A percentile compares a stretch with the other conserved stretches of the same genome.
These are phyloP conservation scores for Actinernus sp. DNA, from an alignment of 92 coral and sea anemone species.

Conservation along the genomic window DNA sequence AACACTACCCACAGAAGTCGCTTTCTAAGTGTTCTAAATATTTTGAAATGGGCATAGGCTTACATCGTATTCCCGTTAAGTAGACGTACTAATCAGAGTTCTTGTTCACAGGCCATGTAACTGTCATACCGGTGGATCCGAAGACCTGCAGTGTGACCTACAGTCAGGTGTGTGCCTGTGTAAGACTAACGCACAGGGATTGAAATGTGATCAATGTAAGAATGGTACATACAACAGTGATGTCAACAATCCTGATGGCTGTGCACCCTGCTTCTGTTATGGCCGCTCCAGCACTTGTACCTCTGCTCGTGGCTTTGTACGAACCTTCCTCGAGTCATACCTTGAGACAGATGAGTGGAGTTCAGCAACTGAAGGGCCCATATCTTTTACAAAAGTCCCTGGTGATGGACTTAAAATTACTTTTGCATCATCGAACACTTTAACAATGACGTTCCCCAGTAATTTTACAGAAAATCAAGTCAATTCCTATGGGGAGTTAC, in stretches of 20 bases:
- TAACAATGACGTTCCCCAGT: constrained; percentile 5
- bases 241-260: constrained; percentile 84
- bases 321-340: constrained; percentile 12
- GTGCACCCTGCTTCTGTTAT: constrained; percentile 93
- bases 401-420: neutral
- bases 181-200: constrained; percentile 81
- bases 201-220: constrained; percentile 75
- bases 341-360: neutral
- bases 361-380: neutral
- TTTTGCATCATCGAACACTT: constrained; percentile 2
- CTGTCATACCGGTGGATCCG: constrained; percentile 89
- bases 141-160: constrained; percentile 73
- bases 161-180: constrained; percentile 83
- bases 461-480: constrained; percentile 56
- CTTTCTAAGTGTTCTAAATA: no score
- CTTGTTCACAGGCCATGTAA: constrained; percentile 70
- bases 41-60: no score
- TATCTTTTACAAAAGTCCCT: neutral
- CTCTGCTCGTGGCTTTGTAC: constrained; percentile 70
- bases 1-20: no score
- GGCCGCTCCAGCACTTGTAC: constrained; percentile 75
- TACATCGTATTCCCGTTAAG: no score
- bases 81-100: no score
- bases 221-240: constrained; percentile 81
- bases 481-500: constrained; percentile 70